Base-by-base conservation (phyloP, 2,797 vertebrate species). In the Bovichtus diacanthus region DNA sequence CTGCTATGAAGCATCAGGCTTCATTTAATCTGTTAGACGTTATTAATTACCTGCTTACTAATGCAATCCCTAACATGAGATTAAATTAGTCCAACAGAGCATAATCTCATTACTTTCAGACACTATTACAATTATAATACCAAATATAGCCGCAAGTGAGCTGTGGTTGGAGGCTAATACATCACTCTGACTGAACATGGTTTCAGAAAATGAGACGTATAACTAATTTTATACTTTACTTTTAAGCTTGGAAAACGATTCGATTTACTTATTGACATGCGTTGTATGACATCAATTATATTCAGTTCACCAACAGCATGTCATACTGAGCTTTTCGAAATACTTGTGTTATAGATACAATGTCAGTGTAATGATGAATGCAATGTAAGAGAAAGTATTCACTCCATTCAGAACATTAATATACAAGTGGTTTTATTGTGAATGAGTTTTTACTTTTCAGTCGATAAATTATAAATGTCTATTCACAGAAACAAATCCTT, bases 21-120 rank as follows among this genome's bases (percentile, higher is more conserved):
- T 74, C 43, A 19, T 78, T 55, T 23, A 69, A 80, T 68, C 62
- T 71, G 65, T 73, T 76, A 51, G 69, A 81, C 44, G 3, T 86
- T 61, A 83, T 89, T 87, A 88, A 88, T 85, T 87, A 74, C 69
- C 66, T 80, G 71, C 74, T 72, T 69, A 70, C 56, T 77, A 82
- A 88, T 88, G 64, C 68, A 85, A 69, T 83, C 60, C 69, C 64
- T 61, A 70, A 77, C 55, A 68, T 63, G 54, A 81, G 73, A 81
- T 86, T 55, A 51, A 74, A 83, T 86, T 82, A 75, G 64, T 76
- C 68, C 58, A 71, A 60, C 68, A 71, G 70, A 85, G 46, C 54
- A 47, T 83, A 78, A 90, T 85, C 47, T 71, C 63, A 85, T 90
- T 90, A 83, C 53, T 60, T 76, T 83, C 75, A 81, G 80, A 85